These are phyloP conservation scores for Melanotaenia nigrans DNA, from an alignment of 2,797 vertebrate species.

Conservation along the genomic window DNA sequence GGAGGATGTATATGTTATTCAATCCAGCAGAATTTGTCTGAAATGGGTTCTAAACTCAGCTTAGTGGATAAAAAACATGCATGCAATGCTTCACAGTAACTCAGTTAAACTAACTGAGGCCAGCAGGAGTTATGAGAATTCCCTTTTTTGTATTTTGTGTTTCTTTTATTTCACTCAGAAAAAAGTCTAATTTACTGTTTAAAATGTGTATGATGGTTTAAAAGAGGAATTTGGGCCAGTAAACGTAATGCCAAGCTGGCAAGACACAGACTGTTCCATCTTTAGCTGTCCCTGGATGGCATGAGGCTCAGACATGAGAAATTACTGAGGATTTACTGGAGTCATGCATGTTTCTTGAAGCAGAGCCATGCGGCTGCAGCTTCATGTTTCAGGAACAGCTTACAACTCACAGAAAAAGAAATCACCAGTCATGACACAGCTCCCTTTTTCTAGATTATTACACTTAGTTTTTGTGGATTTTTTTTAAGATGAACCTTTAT, in stretches of 20 bases:
- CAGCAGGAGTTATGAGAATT: background rate
- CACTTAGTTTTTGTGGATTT: background rate
- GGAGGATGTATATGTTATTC: background rate
- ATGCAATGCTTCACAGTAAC: background rate
- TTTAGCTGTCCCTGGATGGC: background rate
- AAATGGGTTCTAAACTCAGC: background rate
- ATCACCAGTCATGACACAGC: background rate
- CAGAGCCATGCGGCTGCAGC: background rate
- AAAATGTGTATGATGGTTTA: background rate
- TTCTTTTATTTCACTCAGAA: background rate
- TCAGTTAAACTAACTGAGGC: too few species aligned
- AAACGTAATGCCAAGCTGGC: background rate
- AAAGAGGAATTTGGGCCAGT: background rate
- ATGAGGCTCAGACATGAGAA: slow-evolving; percentile 1
- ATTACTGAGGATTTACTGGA: background rate
- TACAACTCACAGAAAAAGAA: background rate
- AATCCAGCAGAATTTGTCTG: background rate
- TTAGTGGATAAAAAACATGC: background rate
- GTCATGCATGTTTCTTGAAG: background rate
- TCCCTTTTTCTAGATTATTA: background rate
- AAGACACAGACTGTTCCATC: background rate
- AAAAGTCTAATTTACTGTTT: background rate
- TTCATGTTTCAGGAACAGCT: background rate
- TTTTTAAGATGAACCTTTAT: background rate
- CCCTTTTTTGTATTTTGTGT: background rate